phyloP scores from a whole-genome alignment of 2,113 vertebrate genomes.

The Dasyurus viverrinus region DNA sequence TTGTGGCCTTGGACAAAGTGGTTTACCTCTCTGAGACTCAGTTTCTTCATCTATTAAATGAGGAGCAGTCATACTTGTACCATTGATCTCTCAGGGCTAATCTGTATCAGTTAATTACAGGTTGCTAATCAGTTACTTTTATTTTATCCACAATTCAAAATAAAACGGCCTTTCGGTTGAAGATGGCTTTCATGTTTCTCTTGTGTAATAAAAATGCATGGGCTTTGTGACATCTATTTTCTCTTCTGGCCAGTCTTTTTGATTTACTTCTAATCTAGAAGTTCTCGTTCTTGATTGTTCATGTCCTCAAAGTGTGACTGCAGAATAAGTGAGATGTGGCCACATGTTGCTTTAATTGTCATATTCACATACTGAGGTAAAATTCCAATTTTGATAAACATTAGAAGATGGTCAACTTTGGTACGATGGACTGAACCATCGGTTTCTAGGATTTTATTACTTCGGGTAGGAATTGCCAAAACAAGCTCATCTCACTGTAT shows the following conservation, averaged over 20 bases:
- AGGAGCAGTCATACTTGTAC: slow-evolving; percentile 4
- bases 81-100: neutral
- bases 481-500: neutral
- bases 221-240: neutral
- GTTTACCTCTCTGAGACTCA: slow-evolving; percentile 18
- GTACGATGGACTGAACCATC: neutral
- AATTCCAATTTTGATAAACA: neutral
- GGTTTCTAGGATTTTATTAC: neutral
- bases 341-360: neutral
- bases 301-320: neutral
- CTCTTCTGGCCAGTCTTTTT: neutral
- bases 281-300: neutral
- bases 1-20: neutral
- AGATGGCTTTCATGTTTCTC: neutral
- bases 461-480: neutral
- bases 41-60: slow-evolving; percentile 43
- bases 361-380: neutral
- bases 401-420: neutral
- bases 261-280: neutral
- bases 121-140: neutral
- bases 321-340: neutral
- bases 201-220: neutral
- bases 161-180: neutral
- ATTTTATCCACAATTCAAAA: neutral
- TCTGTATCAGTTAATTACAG: neutral